These are phyloP conservation scores for Terebella lapidaria DNA, from an alignment of 2,888 invertebrate genomes.

Conservation along the genomic window DNA sequence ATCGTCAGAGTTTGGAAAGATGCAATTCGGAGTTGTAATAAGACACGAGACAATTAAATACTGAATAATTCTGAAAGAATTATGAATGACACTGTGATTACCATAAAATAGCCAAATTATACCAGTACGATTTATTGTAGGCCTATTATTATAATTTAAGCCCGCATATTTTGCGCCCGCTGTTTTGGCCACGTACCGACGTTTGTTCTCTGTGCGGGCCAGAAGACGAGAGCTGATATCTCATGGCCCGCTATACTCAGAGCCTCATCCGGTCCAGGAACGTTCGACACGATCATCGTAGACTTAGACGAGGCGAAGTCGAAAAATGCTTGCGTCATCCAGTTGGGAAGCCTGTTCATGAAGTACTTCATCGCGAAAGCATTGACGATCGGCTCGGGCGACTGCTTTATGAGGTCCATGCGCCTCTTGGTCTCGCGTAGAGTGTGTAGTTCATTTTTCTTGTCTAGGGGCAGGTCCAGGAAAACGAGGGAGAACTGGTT, in stretches of 20 bases:
- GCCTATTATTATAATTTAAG: too few species aligned
- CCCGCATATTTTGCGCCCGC: too few species aligned
- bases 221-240: constrained; percentile 21
- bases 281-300: constrained; percentile 23
- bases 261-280: constrained; percentile 21
- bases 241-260: constrained; percentile 14
- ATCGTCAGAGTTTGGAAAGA: too few species aligned
- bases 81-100: too few species aligned
- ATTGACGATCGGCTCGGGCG: constrained; percentile 23
- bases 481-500: constrained; percentile 26
- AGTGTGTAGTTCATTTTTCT: constrained; percentile 6
- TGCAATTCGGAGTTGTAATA: too few species aligned
- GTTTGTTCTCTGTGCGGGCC: constrained; percentile 24
- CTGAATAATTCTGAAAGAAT: too few species aligned
- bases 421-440: constrained; percentile 8
- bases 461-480: constrained; percentile 13
- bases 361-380: constrained; percentile 17
- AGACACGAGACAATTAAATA: too few species aligned
- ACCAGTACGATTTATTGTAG: too few species aligned
- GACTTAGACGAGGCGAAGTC: constrained; percentile 20
- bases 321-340: constrained; percentile 17
- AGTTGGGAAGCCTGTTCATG: constrained; percentile 23
- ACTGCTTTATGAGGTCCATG: constrained; percentile 23
- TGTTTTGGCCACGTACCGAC: constrained; percentile 25
- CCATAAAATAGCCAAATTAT: too few species aligned